Evolutionary conservation across 2,113 vertebrate genomes (phyloP).

Genomic region (Tachysurus vachellii): DNA sequence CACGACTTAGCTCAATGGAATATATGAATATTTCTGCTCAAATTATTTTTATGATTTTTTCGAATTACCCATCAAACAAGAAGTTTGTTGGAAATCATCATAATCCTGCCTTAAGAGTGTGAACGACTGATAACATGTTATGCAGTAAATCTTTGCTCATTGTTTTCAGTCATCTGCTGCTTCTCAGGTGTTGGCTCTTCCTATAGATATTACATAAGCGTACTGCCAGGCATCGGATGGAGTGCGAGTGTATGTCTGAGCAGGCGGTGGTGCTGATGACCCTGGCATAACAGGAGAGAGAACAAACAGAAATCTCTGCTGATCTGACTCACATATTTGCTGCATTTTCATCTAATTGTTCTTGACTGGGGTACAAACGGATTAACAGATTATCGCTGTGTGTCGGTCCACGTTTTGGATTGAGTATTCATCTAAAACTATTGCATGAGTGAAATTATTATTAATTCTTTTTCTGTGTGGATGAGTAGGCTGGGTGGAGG

Average conservation of each 20-base stretch:
- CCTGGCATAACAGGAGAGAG: constrained; percentile 18
- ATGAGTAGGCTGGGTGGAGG: neutral
- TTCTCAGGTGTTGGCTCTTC: neutral
- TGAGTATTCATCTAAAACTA: neutral
- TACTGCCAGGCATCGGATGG: neutral
- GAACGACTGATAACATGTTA: neutral
- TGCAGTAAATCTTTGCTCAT: neutral
- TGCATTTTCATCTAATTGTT: constrained; percentile 55
- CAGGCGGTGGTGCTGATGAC: neutral
- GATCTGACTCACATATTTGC: constrained; percentile 49
- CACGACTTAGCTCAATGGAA: neutral
- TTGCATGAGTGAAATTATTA: too few relatives aligned
- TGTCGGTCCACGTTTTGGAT: neutral
- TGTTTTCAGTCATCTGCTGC: constrained; percentile 2
- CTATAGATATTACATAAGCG: constrained; percentile 18
- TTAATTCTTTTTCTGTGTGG: neutral
- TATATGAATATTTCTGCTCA: neutral
- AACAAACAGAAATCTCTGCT: constrained; percentile 48
- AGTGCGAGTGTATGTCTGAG: neutral
- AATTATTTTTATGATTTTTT: neutral
- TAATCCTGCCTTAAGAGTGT: neutral
- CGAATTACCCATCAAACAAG: neutral
- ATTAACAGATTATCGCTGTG: constrained; percentile 63
- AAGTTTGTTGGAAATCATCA: neutral
- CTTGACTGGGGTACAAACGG: constrained; percentile 56